Conservation (phyloP, 1,140 invertebrate genomes). For the Fopius arisanus region DNA sequence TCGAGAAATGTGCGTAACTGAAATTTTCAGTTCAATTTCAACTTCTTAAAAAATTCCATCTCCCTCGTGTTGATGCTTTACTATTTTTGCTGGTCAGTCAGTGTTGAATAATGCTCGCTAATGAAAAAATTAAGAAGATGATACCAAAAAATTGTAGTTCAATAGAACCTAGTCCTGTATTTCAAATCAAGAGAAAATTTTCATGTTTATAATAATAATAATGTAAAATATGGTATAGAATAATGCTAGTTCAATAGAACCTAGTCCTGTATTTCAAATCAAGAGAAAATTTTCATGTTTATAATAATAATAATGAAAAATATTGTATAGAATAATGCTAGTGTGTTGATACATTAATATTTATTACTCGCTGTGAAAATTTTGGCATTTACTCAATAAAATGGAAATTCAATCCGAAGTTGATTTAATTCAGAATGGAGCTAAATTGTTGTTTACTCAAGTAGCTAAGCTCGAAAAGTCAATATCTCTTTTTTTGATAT, state of each 20-base stretch:
- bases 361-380: too few relatives aligned
- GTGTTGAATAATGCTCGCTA: too few relatives aligned
- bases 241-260: background rate
- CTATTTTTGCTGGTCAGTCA: too few relatives aligned
- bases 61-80: too few relatives aligned
- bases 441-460: slow-evolving; percentile 10
- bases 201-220: too few relatives aligned
- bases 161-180: background rate
- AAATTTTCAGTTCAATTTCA: too few relatives aligned
- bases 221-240: background rate
- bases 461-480: background rate
- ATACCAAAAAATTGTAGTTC: too few relatives aligned
- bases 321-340: background rate
- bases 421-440: background rate
- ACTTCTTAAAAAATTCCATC: too few relatives aligned
- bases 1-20: too few relatives aligned
- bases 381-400: background rate
- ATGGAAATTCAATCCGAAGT: background rate
- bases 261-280: background rate
- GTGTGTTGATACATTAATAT: too few relatives aligned
- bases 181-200: background rate
- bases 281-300: too few relatives aligned
- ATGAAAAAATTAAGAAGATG: too few relatives aligned
- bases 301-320: background rate
- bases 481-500: slow-evolving; percentile 19